A percentile compares a stretch with the other conserved stretches of the same genome.
These are phyloP conservation scores for Catocala nupta DNA, from an alignment of 2,888 invertebrate species.

Conservation along the genomic window DNA sequence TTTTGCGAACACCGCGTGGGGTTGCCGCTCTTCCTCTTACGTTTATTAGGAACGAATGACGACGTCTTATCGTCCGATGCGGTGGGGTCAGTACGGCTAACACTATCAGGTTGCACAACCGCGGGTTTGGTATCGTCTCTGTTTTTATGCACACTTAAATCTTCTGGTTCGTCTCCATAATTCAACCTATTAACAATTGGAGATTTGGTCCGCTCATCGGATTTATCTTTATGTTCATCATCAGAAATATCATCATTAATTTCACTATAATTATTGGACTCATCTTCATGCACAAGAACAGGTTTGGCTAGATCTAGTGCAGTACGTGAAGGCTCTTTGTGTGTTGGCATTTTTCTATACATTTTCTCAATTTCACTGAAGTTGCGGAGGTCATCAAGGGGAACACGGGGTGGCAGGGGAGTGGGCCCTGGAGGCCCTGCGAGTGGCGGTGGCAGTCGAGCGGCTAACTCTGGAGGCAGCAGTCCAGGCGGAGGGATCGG, in stretches of 20 bases:
- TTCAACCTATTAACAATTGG: constrained; percentile 72
- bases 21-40: constrained; percentile 94
- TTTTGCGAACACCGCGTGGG: constrained; percentile 91
- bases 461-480: constrained; percentile 88
- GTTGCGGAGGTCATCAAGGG: constrained; percentile 81
- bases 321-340: constrained; percentile 69
- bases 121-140: constrained; percentile 87
- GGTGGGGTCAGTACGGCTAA: constrained; percentile 70
- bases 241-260: constrained; percentile 75
- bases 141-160: constrained; percentile 90
- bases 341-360: constrained; percentile 81
- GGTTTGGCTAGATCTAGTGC: constrained; percentile 75
- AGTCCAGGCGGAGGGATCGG: constrained; percentile 91
- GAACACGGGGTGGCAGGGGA: constrained; percentile 85
- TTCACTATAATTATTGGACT: constrained; percentile 76
- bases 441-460: constrained; percentile 73
- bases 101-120: constrained; percentile 68
- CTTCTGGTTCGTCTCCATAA: constrained; percentile 89
- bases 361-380: constrained; percentile 86
- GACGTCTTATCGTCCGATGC: constrained; percentile 80
- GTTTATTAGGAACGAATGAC: constrained; percentile 88
- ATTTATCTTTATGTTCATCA: constrained; percentile 70
- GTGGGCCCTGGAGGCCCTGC: constrained; percentile 68
- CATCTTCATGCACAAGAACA: constrained; percentile 67
- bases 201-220: constrained; percentile 60